A percentile compares a stretch with the other conserved stretches of the same genome.
Evolutionary conservation across 2,888 invertebrate genomes (phyloP).

Genomic region (Geotrupes spiniger): DNA sequence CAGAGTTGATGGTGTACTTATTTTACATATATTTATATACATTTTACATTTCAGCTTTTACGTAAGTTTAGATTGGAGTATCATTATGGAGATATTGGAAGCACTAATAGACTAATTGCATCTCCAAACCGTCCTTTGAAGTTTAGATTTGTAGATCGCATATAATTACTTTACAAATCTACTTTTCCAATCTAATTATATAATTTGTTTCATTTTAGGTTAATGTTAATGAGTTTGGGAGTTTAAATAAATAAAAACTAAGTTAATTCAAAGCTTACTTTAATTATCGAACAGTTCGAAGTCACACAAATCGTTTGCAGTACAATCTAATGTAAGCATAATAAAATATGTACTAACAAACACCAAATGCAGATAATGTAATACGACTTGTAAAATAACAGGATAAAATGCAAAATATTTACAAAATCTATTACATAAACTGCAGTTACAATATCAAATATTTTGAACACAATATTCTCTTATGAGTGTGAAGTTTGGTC

Average conservation of each 20-base stretch:
- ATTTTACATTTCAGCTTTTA: slow-evolving; percentile 52
- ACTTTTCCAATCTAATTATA: neutral
- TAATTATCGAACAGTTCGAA: slow-evolving; percentile 20
- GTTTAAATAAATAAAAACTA: slow-evolving; percentile 11
- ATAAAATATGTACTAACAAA: slow-evolving; percentile 17
- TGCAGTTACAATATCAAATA: neutral
- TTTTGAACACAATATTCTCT: slow-evolving; percentile 7
- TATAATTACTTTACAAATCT: slow-evolving; percentile 23
- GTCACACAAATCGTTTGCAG: slow-evolving; percentile 22
- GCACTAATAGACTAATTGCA: slow-evolving; percentile 58
- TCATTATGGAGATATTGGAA: slow-evolving; percentile 63
- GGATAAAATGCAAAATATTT: neutral
- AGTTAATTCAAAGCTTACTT: slow-evolving; percentile 21
- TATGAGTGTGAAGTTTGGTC: slow-evolving; percentile 2
- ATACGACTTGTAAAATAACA: slow-evolving; percentile 6
- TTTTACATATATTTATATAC: neutral
- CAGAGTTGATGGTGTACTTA: neutral
- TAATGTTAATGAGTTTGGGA: no score
- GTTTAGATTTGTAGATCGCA: slow-evolving; percentile 62
- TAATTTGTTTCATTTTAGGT: no score
- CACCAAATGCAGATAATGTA: slow-evolving; percentile 4
- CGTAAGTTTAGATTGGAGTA: slow-evolving; percentile 64
- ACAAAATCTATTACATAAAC: no score
- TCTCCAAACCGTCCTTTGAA: slow-evolving; percentile 61
- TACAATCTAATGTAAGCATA: slow-evolving; percentile 18